These are phyloP conservation scores for Gonatopus flavifemur DNA, from an alignment of 1,140 invertebrate species.

Conservation along the genomic window DNA sequence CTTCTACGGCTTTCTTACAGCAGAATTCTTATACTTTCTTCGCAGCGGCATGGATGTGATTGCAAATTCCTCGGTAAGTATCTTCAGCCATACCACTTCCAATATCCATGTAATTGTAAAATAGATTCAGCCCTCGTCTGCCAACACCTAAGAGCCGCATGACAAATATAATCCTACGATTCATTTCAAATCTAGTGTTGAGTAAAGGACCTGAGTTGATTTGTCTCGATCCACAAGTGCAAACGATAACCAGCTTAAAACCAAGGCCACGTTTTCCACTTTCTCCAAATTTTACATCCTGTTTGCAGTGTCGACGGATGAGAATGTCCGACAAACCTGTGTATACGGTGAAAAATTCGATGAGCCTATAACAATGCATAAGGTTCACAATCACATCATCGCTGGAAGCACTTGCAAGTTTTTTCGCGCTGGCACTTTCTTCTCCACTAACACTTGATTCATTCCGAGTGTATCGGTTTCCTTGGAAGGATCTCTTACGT, in stretches of 20 bases:
- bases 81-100: too few species aligned
- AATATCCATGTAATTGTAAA: too few species aligned
- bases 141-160: too few species aligned
- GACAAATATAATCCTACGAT: slow-evolving; percentile 14
- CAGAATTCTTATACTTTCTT: neutral
- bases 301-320: slow-evolving; percentile 7
- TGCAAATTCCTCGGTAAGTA: slow-evolving; percentile 2
- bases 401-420: slow-evolving; percentile 8
- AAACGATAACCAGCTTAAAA: slow-evolving; percentile 12
- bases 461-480: slow-evolving; percentile 7
- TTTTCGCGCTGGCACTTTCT: slow-evolving; percentile 6
- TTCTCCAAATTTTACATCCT: slow-evolving; percentile 12
- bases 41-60: neutral
- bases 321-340: slow-evolving; percentile 5
- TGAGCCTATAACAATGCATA: slow-evolving; percentile 7
- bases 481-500: slow-evolving; percentile 10
- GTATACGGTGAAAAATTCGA: slow-evolving; percentile 14
- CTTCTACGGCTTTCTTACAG: slow-evolving; percentile 3
- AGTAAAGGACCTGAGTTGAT: slow-evolving; percentile 7
- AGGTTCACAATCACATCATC: slow-evolving; percentile 15
- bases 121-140: too few species aligned
- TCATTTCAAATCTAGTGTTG: slow-evolving; percentile 13
- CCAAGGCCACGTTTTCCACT: too few species aligned
- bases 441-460: neutral
- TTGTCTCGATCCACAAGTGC: slow-evolving; percentile 4